phyloP scores from a whole-genome alignment of 2,797 vertebrate species.

The Propithecus perrieri region DNA sequence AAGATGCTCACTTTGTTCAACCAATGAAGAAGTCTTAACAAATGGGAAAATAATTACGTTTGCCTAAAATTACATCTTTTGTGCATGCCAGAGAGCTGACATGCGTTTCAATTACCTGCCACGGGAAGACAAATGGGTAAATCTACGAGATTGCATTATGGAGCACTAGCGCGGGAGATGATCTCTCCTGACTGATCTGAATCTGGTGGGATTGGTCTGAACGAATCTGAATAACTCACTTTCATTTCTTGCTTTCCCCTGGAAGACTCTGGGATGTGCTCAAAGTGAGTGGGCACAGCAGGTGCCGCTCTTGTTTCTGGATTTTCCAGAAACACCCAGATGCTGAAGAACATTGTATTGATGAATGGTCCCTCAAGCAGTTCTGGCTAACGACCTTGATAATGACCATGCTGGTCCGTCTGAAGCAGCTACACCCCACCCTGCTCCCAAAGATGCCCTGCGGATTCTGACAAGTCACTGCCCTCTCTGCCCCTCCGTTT shows the following conservation, averaged over 20 bases:
- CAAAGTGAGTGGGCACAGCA: neutral
- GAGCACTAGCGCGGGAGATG: neutral
- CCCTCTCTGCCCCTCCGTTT: neutral
- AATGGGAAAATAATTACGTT: slow-evolving; percentile 78
- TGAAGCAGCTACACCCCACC: neutral
- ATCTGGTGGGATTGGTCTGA: slow-evolving; percentile 42
- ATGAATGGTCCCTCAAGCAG: neutral
- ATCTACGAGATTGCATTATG: neutral
- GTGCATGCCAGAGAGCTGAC: slow-evolving; percentile 58
- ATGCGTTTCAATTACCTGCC: slow-evolving; percentile 68
- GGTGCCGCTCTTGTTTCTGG: neutral
- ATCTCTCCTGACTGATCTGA: slow-evolving; percentile 20
- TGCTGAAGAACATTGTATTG: neutral
- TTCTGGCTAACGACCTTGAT: neutral
- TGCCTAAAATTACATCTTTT: slow-evolving; percentile 76
- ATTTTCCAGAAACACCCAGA: neutral
- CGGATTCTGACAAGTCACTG: neutral
- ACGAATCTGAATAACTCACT: slow-evolving; percentile 33
- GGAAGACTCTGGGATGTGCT: slow-evolving; percentile 29
- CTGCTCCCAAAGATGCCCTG: neutral
- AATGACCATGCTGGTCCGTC: neutral
- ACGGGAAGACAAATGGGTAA: slow-evolving; percentile 33
- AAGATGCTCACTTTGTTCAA: slow-evolving; percentile 71
- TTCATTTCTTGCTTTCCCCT: slow-evolving; percentile 50
- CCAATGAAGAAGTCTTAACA: slow-evolving; percentile 73